Percentiles rank a stretch among this genome's conserved stretches.
These are phyloP conservation scores for Amphiprion ocellaris DNA, from an alignment of 2,113 vertebrate genomes.

Conservation along the genomic window DNA sequence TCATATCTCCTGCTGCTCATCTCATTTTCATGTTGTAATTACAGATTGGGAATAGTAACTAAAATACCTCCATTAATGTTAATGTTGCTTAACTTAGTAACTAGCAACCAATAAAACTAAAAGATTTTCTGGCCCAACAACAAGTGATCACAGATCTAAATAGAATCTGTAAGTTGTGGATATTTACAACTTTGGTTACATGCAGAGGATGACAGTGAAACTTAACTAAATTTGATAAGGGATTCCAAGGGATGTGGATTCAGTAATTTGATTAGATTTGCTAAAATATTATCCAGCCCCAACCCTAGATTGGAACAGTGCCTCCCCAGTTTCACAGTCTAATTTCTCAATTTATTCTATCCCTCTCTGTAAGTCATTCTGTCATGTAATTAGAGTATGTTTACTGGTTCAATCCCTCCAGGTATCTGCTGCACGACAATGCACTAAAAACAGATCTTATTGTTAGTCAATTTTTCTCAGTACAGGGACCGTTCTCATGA, in stretches of 20 bases:
- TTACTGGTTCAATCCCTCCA: conserved; percentile 14
- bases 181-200: neutral
- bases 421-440: neutral
- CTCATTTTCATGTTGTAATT: neutral
- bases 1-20: conserved; percentile 2
- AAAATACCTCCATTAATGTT: neutral
- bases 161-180: neutral
- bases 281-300: neutral
- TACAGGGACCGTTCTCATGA: neutral
- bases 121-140: too few species aligned
- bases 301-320: neutral
- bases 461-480: neutral
- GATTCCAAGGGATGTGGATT: too few species aligned
- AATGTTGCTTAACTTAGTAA: neutral
- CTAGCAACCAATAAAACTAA: neutral
- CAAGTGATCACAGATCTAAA: too few species aligned
- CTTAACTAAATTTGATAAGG: too few species aligned
- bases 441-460: conserved; percentile 3
- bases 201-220: neutral
- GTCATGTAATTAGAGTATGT: neutral
- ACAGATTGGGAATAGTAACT: neutral
- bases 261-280: neutral
- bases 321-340: conserved; percentile 1
- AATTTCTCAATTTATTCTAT: conserved; percentile 14
- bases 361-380: conserved; percentile 3